Conservation (phyloP, 2,797 vertebrate species). For the Enteromius trimaculatus region DNA sequence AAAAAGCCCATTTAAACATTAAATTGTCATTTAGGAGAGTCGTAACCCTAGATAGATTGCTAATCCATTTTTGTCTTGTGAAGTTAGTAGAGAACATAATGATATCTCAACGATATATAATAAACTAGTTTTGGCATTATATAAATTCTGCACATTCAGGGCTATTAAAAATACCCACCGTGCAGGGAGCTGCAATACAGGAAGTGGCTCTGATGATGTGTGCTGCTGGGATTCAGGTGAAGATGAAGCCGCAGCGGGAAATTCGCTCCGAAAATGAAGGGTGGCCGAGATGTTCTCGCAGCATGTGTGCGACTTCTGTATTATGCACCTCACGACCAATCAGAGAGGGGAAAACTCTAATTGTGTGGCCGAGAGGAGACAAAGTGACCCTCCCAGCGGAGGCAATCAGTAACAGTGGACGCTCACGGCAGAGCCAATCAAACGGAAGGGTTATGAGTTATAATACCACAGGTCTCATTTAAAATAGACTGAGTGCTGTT, state of each 20-base stretch:
- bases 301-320: conserved; percentile 2
- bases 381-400: conserved; percentile 24
- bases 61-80: conserved; percentile 5
- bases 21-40: conserved; percentile 13
- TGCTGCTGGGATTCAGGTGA: conserved; percentile 30
- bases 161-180: conserved; percentile 15
- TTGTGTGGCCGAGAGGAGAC: conserved; percentile 35
- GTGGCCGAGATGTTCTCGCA: conserved; percentile 18
- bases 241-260: neutral
- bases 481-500: conserved; percentile 7
- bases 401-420: conserved; percentile 21
- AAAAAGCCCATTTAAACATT: neutral
- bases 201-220: conserved; percentile 20
- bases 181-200: neutral
- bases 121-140: neutral
- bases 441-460: conserved; percentile 8
- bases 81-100: neutral
- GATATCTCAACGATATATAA: neutral
- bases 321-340: conserved; percentile 23
- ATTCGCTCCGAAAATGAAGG: conserved; percentile 19
- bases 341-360: conserved; percentile 19
- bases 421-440: conserved; percentile 22
- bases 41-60: neutral
- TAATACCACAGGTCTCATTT: conserved; percentile 20
- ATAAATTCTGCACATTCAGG: conserved; percentile 22